These are phyloP conservation scores for Brachystomella parvula DNA, from an alignment of 1,140 invertebrate genomes.

Conservation along the genomic window DNA sequence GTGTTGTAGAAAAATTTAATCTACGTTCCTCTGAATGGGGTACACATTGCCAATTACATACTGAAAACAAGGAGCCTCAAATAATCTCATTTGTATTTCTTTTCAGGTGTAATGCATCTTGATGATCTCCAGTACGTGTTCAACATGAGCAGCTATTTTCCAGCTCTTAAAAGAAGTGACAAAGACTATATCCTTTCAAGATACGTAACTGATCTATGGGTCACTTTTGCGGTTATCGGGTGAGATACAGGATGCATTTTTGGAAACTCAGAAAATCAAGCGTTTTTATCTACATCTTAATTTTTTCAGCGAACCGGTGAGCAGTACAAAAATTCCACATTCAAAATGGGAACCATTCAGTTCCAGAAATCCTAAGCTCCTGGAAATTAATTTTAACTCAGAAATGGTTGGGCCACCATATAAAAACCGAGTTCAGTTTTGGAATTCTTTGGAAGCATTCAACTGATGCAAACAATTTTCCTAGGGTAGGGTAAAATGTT, in stretches of 20 bases:
- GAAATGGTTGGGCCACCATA: not conserved
- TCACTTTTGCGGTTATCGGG: not conserved
- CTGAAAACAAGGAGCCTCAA: not conserved
- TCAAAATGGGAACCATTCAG: not conserved
- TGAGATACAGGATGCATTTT: not conserved
- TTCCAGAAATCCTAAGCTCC: not conserved
- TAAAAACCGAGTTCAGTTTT: not conserved
- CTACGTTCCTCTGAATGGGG: slow-evolving; percentile 1
- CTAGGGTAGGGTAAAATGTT: no score
- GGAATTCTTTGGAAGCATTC: no score
- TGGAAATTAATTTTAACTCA: slow-evolving; percentile 13
- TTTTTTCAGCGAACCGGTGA: not conserved
- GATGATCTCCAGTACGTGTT: slow-evolving; percentile 17
- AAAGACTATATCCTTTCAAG: not conserved
- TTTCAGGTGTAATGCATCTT: slow-evolving; percentile 12
- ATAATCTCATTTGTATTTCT: not conserved
- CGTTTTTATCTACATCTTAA: not conserved
- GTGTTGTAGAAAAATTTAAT: not conserved
- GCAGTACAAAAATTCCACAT: not conserved
- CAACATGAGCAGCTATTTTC: not conserved
- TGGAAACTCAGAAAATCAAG: not conserved
- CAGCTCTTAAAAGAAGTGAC: not conserved
- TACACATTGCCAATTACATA: not conserved
- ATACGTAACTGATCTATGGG: slow-evolving; percentile 3
- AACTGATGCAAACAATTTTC: no score